Conservation (phyloP, 2,888 invertebrate species). For the Mimumesa dahlbomi region DNA sequence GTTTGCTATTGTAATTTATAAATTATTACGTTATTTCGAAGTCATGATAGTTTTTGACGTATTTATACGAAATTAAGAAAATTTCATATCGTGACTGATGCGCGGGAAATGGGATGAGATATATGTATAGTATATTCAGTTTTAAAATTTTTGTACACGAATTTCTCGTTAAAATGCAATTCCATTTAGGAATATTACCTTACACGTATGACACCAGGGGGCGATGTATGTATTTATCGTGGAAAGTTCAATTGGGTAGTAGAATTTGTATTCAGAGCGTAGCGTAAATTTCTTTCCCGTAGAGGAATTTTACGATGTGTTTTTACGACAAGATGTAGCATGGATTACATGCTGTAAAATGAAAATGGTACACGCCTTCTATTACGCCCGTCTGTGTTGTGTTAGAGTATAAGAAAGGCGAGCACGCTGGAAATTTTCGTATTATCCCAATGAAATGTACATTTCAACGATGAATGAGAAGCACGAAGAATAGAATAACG, state of each 20-base stretch:
- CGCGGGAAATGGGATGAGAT: no score
- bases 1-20: no score
- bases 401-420: no score
- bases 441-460: background rate
- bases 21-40: no score
- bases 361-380: slow-evolving; percentile 19
- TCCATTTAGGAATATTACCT: background rate
- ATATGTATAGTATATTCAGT: no score
- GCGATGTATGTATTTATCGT: background rate
- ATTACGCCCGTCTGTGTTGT: slow-evolving; percentile 9
- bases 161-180: slow-evolving; percentile 6
- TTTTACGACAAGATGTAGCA: slow-evolving; percentile 42
- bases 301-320: slow-evolving; percentile 23
- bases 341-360: slow-evolving; percentile 36
- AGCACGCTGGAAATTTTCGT: no score
- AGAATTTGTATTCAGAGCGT: slow-evolving; percentile 40
- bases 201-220: background rate
- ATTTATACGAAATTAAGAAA: no score
- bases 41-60: no score
- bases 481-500: background rate
- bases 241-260: slow-evolving; percentile 9
- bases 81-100: no score
- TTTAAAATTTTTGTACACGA: no score
- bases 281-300: slow-evolving; percentile 34
- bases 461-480: background rate